phyloP scores from a whole-genome alignment of 2,113 vertebrate genomes.

The Merops nubicus region DNA sequence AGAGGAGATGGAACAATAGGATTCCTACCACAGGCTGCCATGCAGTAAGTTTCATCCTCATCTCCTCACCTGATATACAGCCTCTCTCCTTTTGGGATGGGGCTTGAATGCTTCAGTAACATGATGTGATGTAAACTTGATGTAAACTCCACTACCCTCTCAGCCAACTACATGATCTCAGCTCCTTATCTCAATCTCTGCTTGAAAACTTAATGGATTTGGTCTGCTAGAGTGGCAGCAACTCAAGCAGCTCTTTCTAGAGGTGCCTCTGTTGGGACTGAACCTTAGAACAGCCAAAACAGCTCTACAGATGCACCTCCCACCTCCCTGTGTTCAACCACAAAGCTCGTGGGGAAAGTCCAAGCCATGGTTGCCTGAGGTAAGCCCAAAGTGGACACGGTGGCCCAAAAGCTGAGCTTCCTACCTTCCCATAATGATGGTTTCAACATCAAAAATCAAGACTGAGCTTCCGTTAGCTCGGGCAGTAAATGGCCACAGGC shows the following conservation, averaged over 20 bases:
- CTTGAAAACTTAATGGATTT: neutral
- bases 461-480: neutral
- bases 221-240: neutral
- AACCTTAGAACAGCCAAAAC: neutral
- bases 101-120: neutral
- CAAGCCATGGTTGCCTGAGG: neutral
- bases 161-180: neutral
- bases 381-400: rapidly evolving
- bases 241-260: neutral
- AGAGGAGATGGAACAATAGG: neutral
- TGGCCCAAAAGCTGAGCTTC: neutral
- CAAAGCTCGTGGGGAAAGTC: neutral
- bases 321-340: neutral
- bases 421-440: neutral
- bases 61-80: neutral
- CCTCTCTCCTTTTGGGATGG: neutral
- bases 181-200: neutral
- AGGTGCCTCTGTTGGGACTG: neutral
- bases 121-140: neutral
- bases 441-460: neutral
- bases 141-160: neutral
- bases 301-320: neutral
- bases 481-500: neutral
- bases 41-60: neutral
- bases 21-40: neutral